These are phyloP conservation scores for Xylota segnis DNA, from an alignment of 2,888 invertebrate species.

Conservation along the genomic window DNA sequence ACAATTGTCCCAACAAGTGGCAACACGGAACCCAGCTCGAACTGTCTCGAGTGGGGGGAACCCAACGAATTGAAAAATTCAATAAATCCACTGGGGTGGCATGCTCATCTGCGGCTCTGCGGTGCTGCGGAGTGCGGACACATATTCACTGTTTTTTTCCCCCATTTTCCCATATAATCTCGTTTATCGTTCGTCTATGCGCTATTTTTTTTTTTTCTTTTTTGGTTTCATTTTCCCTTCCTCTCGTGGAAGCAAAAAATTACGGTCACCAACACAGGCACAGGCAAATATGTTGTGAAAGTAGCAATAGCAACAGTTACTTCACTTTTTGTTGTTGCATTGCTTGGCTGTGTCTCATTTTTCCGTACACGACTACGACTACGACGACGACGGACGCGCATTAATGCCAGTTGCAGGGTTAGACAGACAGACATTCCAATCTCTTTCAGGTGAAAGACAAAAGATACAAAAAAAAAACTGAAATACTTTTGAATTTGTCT, in stretches of 20 bases:
- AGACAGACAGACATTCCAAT: conserved; percentile 6
- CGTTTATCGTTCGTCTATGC: conserved; percentile 22
- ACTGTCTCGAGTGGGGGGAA: not conserved
- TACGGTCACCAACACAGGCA: conserved; percentile 12
- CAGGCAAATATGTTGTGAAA: conserved; percentile 27
- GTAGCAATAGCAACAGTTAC: conserved; percentile 34
- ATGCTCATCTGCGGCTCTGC: not conserved
- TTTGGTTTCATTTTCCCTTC: conserved; percentile 4
- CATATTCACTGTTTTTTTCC: not conserved
- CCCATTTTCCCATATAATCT: conserved; percentile 9
- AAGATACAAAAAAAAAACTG: no score
- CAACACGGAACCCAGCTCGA: not conserved
- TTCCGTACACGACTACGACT: not conserved
- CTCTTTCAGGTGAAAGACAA: no score
- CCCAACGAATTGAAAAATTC: conserved; percentile 10
- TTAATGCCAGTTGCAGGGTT: not conserved
- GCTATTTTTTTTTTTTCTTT: conserved; percentile 4
- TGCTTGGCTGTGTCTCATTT: not conserved
- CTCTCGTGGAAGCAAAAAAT: conserved; percentile 4
- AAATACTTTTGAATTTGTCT: not conserved
- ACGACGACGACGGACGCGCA: no score
- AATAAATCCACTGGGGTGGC: conserved; percentile 15
- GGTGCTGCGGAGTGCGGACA: not conserved
- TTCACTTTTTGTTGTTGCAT: not conserved
- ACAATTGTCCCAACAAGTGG: not conserved